Evolutionary conservation across 2,888 invertebrate genomes (phyloP), one percentile per base, ranked within the genome.

Genomic region (Chorisops tibialis): DNA sequence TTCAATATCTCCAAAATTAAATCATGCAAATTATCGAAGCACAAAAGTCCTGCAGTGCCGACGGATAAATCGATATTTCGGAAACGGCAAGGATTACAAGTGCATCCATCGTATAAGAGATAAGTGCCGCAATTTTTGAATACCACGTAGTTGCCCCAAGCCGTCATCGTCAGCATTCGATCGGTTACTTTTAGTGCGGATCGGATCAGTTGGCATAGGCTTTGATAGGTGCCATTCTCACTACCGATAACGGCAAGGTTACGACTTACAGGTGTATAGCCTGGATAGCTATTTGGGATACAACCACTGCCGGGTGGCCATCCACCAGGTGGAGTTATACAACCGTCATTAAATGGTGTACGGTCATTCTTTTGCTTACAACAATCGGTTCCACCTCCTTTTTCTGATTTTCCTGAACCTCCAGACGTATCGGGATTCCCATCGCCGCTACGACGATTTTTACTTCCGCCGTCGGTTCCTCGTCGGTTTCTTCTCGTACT

Each of bases 91-190:
- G 76, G 65, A 63, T 76, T 72, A 59, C 77, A 76, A 6, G 74
- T 76, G 54, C 77, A 77, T 7, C 77, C 77, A 63, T 76, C 73
- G 24, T 74, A 78, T 0, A 77, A 39, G 37, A 70, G 73, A 64
- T 70, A 75, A 2, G 50, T 30, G 24, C 65, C 61, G 24, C 67
- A 68, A 18, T 68, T 69, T 45, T 71, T 72, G 45, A 77, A 78
- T 1, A 74, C 70, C 0, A 77, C 72, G 67, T 73, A 78, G 56
- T 75, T 76, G 7, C 75, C 76, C 75, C 75, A 76, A 2, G 75
- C 75, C 1, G 78, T 76, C 70, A 77, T 73, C 0, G 70, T 68
- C 0, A 78, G 67, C 4, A 75, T 67, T 9, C 77, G 73, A 68
- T 75, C 74, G 39, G 74, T 69, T 14, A 70, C 71, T 11, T 70